Conservation (phyloP, 1,140 invertebrate genomes). For the Nilaparvata lugens region DNA sequence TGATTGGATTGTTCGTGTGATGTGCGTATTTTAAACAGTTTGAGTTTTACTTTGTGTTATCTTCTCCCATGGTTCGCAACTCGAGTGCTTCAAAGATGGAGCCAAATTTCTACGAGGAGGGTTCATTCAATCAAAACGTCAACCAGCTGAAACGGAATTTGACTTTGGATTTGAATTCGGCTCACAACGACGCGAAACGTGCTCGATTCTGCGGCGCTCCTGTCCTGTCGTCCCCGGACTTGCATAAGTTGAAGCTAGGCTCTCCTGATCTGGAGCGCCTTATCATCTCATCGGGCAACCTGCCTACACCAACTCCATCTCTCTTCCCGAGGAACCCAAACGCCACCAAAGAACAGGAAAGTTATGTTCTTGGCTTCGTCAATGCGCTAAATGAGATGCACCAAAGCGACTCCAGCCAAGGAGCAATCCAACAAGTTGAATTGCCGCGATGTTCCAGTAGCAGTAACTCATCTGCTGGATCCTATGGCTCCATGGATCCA, state of each 20-base stretch:
- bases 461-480: conserved; percentile 34
- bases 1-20: not conserved
- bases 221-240: conserved; percentile 70
- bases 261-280: conserved; percentile 82
- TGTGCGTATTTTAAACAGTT: conserved; percentile 11
- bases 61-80: conserved; percentile 33
- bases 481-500: conserved; percentile 54
- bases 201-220: conserved; percentile 37
- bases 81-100: conserved; percentile 42
- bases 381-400: conserved; percentile 82
- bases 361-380: conserved; percentile 86
- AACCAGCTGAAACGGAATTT: conserved; percentile 53
- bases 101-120: conserved; percentile 51
- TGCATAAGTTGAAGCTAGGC: conserved; percentile 73
- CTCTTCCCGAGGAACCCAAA: conserved; percentile 59
- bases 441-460: conserved; percentile 20
- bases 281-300: conserved; percentile 55
- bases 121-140: conserved; percentile 26
- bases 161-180: conserved; percentile 68
- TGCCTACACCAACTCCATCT: conserved; percentile 52
- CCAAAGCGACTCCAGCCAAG: conserved; percentile 52
- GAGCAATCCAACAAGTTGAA: conserved; percentile 17
- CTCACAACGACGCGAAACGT: conserved; percentile 41
- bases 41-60: not conserved
- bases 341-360: conserved; percentile 86